Base-by-base conservation (phyloP, 2,113 vertebrate genomes). In the Donacobius atricapilla region DNA sequence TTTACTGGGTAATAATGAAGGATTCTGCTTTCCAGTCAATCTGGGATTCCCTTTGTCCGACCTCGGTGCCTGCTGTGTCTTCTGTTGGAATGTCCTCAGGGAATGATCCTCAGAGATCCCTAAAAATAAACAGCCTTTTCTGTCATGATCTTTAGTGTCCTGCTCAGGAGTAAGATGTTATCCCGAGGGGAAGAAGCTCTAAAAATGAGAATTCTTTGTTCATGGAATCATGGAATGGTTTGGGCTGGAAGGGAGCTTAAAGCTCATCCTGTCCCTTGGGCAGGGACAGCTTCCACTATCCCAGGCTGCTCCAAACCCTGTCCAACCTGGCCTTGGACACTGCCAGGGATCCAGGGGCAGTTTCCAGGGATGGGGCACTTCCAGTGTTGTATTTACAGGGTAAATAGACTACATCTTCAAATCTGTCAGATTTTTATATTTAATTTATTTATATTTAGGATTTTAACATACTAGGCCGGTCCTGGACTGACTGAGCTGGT, bases 401-500 rank as follows among this genome's bases (percentile, higher is more conserved):
- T n/a, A 61, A 66, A 65, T 1, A 68, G 31, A 25, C 18, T 31
- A 0, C 11, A 1, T 30, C 48, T 69, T 85, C 21, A 69, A 45
- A 76, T 10, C 33, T 35, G 14, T 18, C 0, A 0, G 3, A 2
- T 2, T 76, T n/a, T 31, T 39, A 18, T 24, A 9, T 39, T 48
- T 33, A 6, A 27, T 50, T 33, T 4, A 15, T 31, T 76, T 31
- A 2, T 7, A 19, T 25, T 61, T 25, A 13, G 33, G 54, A 17
- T 39, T 30, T 48, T 3, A 9, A 7, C 0, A 0, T 6, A 0
- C 8, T 1, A n/a, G 5, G 13, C 0, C 3, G 2, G 30, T 57
- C 64, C 40, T 1, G 1, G 28, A 65, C 64, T 1, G 21, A 4
- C 35, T 2, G 60, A 69, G 70, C 27, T 54, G 57, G 6, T 60